Percentiles rank a stretch among this genome's conserved stretches.
These are phyloP conservation scores for Danaus plexippus DNA, from an alignment of 1,140 invertebrate species.

Conservation along the genomic window DNA sequence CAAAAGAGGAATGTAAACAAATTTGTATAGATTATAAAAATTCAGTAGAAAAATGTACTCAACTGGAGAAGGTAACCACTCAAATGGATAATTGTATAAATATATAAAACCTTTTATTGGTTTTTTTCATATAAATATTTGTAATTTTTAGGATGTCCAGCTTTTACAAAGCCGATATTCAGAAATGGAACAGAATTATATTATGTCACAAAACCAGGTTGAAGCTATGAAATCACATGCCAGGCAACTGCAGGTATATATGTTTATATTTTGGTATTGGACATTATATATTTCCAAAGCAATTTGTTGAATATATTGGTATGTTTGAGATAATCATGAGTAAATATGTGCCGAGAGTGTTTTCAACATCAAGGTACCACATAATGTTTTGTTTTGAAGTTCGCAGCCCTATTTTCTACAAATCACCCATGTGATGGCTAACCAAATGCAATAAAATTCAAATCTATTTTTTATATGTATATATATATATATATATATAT, in stretches of 20 bases:
- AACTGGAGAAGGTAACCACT: constrained; percentile 39
- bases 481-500: too few species aligned
- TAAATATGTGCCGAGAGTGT: too few species aligned
- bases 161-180: constrained; percentile 23
- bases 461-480: too few species aligned
- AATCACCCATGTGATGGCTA: too few species aligned
- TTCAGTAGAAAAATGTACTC: constrained; percentile 32
- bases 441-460: too few species aligned
- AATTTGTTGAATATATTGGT: constrained; percentile 4
- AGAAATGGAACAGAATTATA: constrained; percentile 27
- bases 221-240: constrained; percentile 39
- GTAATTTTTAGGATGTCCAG: constrained; percentile 25
- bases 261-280: neutral
- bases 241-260: constrained; percentile 46
- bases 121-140: constrained; percentile 6
- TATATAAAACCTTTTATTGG: too few species aligned
- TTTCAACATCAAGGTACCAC: too few species aligned
- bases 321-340: neutral
- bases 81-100: neutral
- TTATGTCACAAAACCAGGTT: constrained; percentile 28
- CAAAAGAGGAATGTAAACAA: constrained; percentile 49
- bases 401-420: too few species aligned
- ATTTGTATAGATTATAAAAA: constrained; percentile 43
- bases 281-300: constrained; percentile 3
- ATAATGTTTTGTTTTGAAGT: too few species aligned